Conservation (phyloP, 2,797 vertebrate species). For the Bovichtus variegatus region DNA sequence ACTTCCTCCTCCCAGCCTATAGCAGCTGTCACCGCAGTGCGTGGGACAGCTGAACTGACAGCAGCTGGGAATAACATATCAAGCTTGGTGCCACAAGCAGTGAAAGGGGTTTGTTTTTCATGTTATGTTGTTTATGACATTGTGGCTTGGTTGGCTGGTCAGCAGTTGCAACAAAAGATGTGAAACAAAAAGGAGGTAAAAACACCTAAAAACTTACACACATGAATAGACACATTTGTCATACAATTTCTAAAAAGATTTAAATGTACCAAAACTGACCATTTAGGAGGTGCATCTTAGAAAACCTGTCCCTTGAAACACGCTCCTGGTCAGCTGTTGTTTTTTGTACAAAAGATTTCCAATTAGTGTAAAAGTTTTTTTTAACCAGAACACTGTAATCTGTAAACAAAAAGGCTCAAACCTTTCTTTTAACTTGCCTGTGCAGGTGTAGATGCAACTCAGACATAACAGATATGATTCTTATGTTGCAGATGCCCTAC, state of each 20-base stretch:
- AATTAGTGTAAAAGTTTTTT: neutral
- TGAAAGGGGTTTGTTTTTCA: neutral
- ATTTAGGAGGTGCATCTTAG: neutral
- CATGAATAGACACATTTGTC: neutral
- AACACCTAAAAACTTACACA: neutral
- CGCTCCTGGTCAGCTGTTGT: neutral
- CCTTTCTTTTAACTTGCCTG: neutral
- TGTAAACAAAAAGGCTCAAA: neutral
- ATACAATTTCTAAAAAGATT: neutral
- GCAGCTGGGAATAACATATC: constrained; percentile 7
- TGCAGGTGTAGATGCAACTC: neutral
- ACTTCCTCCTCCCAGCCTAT: neutral
- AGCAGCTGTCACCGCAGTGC: constrained; percentile 16
- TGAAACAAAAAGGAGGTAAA: neutral
- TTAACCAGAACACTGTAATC: neutral
- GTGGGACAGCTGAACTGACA: constrained; percentile 20
- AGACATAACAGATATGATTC: neutral
- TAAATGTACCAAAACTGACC: no score
- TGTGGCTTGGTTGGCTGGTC: neutral
- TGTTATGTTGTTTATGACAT: neutral
- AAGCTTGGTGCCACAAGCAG: neutral
- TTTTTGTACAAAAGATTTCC: neutral
- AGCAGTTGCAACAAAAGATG: neutral
- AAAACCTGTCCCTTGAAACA: neutral
- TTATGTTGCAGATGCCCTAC: neutral